Evolutionary conservation across 2,888 invertebrate genomes (phyloP).

Genomic region (Pheosia gnoma): DNA sequence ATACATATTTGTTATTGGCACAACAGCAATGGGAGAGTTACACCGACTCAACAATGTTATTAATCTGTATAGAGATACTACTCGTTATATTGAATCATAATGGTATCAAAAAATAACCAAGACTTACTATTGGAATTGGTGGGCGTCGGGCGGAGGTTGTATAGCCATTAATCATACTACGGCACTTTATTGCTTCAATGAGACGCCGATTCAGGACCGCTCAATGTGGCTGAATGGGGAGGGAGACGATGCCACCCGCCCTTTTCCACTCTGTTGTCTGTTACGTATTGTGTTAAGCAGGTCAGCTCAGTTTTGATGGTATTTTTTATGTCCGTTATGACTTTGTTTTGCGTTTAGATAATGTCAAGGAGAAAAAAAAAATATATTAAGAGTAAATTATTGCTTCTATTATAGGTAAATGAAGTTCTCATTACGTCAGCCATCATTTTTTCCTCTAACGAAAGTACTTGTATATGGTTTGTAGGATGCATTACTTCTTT

Average conservation of each 20-base stretch:
- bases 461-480: too few species aligned
- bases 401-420: not conserved
- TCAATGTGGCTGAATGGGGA: slow-evolving; percentile 55
- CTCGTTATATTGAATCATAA: slow-evolving; percentile 27
- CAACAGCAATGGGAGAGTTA: not conserved
- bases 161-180: slow-evolving; percentile 74
- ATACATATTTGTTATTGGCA: too few species aligned
- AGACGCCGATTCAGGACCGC: slow-evolving; percentile 57
- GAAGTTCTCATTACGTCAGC: too few species aligned
- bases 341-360: slow-evolving; percentile 1
- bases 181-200: slow-evolving; percentile 75
- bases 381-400: not conserved
- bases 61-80: slow-evolving; percentile 9
- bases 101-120: slow-evolving; percentile 10
- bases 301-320: slow-evolving; percentile 14
- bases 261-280: slow-evolving; percentile 13
- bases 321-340: slow-evolving; percentile 1
- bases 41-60: slow-evolving; percentile 3
- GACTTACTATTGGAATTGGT: slow-evolving; percentile 53
- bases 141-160: slow-evolving; percentile 63
- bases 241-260: slow-evolving; percentile 28
- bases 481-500: too few species aligned
- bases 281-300: slow-evolving; percentile 25
- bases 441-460: too few species aligned
- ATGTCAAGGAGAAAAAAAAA: not conserved